These are phyloP conservation scores for Neuroterus valhalla DNA, from an alignment of 1,140 invertebrate species.

Conservation along the genomic window DNA sequence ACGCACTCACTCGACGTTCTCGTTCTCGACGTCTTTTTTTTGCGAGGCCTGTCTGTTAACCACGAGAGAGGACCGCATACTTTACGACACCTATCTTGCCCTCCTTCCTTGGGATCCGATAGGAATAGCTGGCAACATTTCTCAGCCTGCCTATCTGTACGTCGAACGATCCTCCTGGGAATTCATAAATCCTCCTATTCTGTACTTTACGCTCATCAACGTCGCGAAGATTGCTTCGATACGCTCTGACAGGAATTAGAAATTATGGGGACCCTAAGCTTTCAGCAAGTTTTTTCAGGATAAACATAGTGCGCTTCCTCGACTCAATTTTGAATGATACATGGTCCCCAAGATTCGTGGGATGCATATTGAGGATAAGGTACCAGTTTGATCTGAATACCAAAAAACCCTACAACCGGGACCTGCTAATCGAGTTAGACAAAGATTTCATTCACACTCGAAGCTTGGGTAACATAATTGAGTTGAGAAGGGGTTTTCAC, in stretches of 20 bases:
- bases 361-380: no score
- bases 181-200: slow-evolving; percentile 47
- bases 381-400: no score
- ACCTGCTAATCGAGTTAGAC: no score
- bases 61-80: slow-evolving; percentile 53
- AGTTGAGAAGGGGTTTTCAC: no score
- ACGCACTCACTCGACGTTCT: slow-evolving; percentile 37
- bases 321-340: neutral
- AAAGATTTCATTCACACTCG: no score
- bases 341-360: neutral
- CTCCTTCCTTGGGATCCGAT: neutral
- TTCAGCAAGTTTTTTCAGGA: neutral
- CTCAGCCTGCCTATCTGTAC: slow-evolving; percentile 24
- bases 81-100: slow-evolving; percentile 64
- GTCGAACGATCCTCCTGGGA: slow-evolving; percentile 56
- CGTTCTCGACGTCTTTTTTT: slow-evolving; percentile 49
- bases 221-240: slow-evolving; percentile 38
- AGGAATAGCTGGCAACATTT: slow-evolving; percentile 5
- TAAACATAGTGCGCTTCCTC: neutral
- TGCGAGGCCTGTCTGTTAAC: slow-evolving; percentile 32
- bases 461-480: no score
- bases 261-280: slow-evolving; percentile 16
- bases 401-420: no score
- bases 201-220: slow-evolving; percentile 45
- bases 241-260: slow-evolving; percentile 20